Percentiles rank a stretch among this genome's conserved stretches.
Evolutionary conservation across 2,113 vertebrate genomes (phyloP).

Genomic region (Myotis brandtii): DNA sequence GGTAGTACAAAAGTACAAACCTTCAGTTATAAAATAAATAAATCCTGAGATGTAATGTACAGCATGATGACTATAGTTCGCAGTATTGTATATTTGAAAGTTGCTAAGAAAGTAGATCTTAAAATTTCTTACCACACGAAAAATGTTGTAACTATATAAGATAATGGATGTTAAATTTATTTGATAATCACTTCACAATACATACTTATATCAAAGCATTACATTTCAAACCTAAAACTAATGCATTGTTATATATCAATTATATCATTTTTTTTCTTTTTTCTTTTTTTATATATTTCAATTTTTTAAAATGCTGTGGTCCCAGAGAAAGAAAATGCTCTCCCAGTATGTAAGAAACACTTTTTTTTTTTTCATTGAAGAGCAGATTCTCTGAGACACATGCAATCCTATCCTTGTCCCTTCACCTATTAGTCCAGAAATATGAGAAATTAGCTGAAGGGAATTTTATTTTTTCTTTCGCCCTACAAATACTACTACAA

Average conservation of each 20-base stretch:
- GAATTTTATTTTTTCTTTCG: neutral
- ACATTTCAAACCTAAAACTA: neutral
- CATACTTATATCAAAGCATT: neutral
- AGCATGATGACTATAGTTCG: neutral
- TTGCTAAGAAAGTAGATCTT: neutral
- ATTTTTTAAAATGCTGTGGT: neutral
- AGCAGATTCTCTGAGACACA: slow-evolving; percentile 9
- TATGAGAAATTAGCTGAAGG: neutral
- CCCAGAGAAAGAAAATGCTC: slow-evolving; percentile 28
- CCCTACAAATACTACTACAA: neutral
- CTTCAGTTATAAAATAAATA: neutral
- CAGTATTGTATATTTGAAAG: neutral
- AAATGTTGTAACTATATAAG: neutral
- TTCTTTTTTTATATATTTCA: neutral
- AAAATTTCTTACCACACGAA: neutral
- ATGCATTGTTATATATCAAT: neutral
- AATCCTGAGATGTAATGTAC: neutral
- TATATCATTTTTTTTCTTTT: neutral
- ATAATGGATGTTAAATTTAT: neutral
- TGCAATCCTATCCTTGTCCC: neutral
- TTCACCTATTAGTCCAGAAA: neutral
- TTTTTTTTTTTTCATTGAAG: neutral
- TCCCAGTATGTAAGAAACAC: neutral
- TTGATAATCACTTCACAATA: neutral
- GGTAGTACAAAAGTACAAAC: neutral